Evolutionary conservation across 2,113 vertebrate species (phyloP), one percentile per base, ranked within the genome.

Genomic region (Formicarius rufipectus): DNA sequence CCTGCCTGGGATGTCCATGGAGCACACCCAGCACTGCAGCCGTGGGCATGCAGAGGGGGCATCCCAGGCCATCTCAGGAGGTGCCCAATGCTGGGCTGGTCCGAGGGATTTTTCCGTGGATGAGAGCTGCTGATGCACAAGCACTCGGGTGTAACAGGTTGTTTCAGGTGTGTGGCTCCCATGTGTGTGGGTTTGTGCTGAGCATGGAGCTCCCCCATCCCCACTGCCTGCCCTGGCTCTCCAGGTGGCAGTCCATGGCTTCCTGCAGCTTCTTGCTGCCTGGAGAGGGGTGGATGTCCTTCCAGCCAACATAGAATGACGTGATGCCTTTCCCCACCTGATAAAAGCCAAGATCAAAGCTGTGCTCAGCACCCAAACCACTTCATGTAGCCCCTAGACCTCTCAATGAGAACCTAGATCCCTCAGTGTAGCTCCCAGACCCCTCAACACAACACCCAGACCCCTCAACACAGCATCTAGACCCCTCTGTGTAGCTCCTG

Each of bases 1-100:
- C 2, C 45, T 2, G 45, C 2, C 1, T 1, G 42, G 53, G 39
- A 11, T 28, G 55, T 3, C 7, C 13, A 1, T 5, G 7, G 3
- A 31, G 52, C 9, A 0, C n/a, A 23, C 12, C 30, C 58, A 40
- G 40, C 47, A 7, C 59, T 2, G 0, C 0, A 7, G 31, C 9
- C 17, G 1, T 3, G 58, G 59, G 7, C 1, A 4, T 4, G 31
- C 5, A 68, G 20, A 1, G 33, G 33, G 50, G 50, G 35, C 25
- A 25, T 8, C 37, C 3, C 1, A 14, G 35, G 3, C 55, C 53
- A 12, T 15, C 33, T 42, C 74, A 30, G 89, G 42, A 3, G 1
- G 4, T 44, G 40, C 39, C 33, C 0, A 0, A 1, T 15, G 56
- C 45, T 40, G 6, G 17, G 4, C 35, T 53, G 8, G 19, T 78